Percentiles rank a stretch among this genome's conserved stretches.
These are phyloP conservation scores for Coenonympha arcania DNA, from an alignment of 2,888 invertebrate genomes.

Conservation along the genomic window DNA sequence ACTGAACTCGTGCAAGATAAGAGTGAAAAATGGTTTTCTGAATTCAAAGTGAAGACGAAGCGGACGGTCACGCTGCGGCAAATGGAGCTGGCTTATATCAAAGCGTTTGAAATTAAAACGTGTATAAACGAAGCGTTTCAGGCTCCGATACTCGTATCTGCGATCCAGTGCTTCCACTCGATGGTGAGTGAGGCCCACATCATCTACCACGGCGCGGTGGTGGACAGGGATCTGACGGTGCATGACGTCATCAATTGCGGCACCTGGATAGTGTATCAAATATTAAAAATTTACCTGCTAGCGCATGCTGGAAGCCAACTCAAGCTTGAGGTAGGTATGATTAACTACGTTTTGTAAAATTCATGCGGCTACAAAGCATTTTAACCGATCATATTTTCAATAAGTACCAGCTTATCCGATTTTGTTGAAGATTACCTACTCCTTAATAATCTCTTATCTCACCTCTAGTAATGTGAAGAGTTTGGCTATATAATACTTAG, in stretches of 20 bases:
- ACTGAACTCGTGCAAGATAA: slow-evolving; percentile 27
- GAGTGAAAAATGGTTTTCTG: no score
- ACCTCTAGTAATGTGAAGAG: no score
- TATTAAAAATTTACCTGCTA: slow-evolving; percentile 49
- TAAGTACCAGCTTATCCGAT: no score
- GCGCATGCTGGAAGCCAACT: slow-evolving; percentile 45
- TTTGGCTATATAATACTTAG: no score
- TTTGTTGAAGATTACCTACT: no score
- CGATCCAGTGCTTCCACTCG: slow-evolving; percentile 54
- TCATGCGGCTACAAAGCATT: no score
- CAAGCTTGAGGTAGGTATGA: slow-evolving; percentile 41
- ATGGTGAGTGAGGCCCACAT: slow-evolving; percentile 56
- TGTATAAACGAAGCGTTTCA: slow-evolving; percentile 49
- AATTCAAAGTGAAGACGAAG: slow-evolving; percentile 33
- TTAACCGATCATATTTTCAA: no score
- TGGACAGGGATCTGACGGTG: slow-evolving; percentile 33
- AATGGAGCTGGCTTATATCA: slow-evolving; percentile 44
- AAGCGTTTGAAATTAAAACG: slow-evolving; percentile 42
- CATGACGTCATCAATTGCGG: slow-evolving; percentile 50
- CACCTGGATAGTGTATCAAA: slow-evolving; percentile 54
- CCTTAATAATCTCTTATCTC: no score
- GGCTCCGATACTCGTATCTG: slow-evolving; percentile 45
- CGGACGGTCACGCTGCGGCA: slow-evolving; percentile 37
- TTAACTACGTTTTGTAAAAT: no score
- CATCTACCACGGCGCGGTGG: slow-evolving; percentile 48